Evolutionary conservation across 2,888 invertebrate species (phyloP).

Genomic region (Conomelus anceps): DNA sequence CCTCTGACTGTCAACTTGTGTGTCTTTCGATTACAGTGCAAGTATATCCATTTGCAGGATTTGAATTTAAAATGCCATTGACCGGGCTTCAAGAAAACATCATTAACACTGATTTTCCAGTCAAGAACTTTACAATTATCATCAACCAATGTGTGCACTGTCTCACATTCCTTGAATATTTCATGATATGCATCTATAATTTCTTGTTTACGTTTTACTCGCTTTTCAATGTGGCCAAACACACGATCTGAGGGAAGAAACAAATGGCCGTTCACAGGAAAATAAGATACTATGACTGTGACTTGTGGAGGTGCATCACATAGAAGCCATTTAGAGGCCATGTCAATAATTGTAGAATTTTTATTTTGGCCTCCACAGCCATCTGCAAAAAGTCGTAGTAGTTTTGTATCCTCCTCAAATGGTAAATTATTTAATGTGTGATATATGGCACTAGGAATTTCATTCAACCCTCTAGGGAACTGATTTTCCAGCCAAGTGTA

Average conservation of each 20-base stretch:
- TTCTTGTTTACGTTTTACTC: constrained; percentile 26
- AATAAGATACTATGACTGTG: constrained; percentile 10
- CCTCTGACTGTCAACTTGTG: too few species aligned
- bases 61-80: too few species aligned
- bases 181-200: constrained; percentile 25
- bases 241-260: constrained; percentile 29
- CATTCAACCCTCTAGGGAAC: constrained; percentile 16
- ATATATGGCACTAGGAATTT: constrained; percentile 13
- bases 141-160: too few species aligned
- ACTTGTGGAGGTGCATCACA: background rate
- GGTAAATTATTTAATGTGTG: too few species aligned
- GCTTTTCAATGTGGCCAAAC: constrained; percentile 28
- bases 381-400: constrained; percentile 18
- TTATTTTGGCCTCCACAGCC: constrained; percentile 22
- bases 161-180: constrained; percentile 18
- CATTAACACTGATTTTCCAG: too few species aligned
- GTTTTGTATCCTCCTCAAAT: too few species aligned
- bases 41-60: too few species aligned
- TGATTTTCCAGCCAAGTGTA: too few species aligned
- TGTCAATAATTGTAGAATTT: constrained; percentile 14
- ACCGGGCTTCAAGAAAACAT: too few species aligned
- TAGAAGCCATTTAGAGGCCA: constrained; percentile 14
- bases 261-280: constrained; percentile 25
- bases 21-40: too few species aligned
- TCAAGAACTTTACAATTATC: too few species aligned